phyloP scores from a whole-genome alignment of 1,140 invertebrate genomes.

The Pseudomyrmex dendroicus region DNA sequence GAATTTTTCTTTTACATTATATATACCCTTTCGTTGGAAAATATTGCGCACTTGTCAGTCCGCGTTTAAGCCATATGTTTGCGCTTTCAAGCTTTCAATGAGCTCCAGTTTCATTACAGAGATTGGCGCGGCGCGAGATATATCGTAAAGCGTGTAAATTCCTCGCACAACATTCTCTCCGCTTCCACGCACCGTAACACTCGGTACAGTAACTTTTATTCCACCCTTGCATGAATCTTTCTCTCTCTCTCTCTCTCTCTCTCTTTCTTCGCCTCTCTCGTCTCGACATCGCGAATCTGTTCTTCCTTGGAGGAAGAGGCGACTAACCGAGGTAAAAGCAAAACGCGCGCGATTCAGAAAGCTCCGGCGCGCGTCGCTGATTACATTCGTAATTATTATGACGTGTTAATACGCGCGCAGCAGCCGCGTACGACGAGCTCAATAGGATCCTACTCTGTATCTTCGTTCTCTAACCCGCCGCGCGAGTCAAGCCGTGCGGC shows the following conservation, averaged over 20 bases:
- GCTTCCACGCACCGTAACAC: neutral
- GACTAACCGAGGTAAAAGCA: slow-evolving; percentile 50
- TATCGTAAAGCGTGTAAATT: slow-evolving; percentile 40
- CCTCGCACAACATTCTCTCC: slow-evolving; percentile 19
- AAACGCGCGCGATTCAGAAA: slow-evolving; percentile 66
- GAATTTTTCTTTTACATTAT: neutral
- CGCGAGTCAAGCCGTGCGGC: slow-evolving; percentile 1
- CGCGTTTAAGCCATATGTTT: neutral
- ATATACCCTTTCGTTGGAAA: neutral
- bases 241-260: no score
- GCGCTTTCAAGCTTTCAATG: slow-evolving; percentile 7
- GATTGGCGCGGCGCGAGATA: slow-evolving; percentile 22
- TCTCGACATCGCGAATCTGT: slow-evolving; percentile 21
- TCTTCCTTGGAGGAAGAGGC: slow-evolving; percentile 4
- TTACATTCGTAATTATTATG: slow-evolving; percentile 80
- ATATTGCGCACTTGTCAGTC: neutral
- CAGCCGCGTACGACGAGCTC: slow-evolving; percentile 67
- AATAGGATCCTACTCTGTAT: slow-evolving; percentile 75
- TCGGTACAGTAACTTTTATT: slow-evolving; percentile 40
- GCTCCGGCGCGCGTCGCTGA: slow-evolving; percentile 66
- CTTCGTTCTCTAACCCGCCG: slow-evolving; percentile 64
- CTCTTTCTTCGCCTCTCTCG: neutral
- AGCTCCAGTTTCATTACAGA: slow-evolving; percentile 43
- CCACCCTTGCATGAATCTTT: slow-evolving; percentile 13
- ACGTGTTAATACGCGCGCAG: slow-evolving; percentile 76